These are phyloP conservation scores for Anniella stebbinsi DNA, from an alignment of 2,797 vertebrate species.

Conservation along the genomic window DNA sequence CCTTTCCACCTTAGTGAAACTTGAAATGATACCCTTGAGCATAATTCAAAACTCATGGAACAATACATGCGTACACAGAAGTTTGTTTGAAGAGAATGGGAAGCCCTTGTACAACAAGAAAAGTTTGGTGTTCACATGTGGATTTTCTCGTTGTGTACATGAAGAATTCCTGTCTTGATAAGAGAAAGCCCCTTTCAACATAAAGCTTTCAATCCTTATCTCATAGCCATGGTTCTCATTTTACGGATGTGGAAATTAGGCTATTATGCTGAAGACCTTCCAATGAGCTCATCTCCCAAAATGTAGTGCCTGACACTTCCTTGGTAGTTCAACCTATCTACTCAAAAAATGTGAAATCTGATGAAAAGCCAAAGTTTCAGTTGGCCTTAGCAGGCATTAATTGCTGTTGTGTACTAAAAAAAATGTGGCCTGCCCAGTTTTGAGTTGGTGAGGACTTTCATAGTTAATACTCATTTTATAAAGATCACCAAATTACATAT, in stretches of 20 bases:
- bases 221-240: background rate
- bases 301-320: background rate
- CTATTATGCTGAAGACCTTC: background rate
- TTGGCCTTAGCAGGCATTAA: conserved; percentile 2
- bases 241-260: background rate
- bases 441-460: conserved; percentile 45
- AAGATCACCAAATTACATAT: conserved; percentile 44
- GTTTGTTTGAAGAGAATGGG: background rate
- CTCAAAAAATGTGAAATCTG: background rate
- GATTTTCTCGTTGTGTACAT: background rate
- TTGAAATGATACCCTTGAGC: background rate
- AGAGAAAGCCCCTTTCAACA: background rate
- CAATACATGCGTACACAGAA: background rate
- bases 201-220: background rate
- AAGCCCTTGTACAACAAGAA: background rate
- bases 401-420: background rate
- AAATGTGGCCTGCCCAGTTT: conserved; percentile 25
- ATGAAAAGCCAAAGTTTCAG: conserved; percentile 1
- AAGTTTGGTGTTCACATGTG: background rate
- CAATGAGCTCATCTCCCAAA: background rate
- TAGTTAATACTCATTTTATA: conserved; percentile 57
- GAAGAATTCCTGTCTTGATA: background rate
- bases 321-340: background rate
- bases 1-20: background rate
- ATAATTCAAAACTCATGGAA: background rate